Base-by-base conservation (phyloP, 2,113 vertebrate species). In the Monopterus albus region DNA sequence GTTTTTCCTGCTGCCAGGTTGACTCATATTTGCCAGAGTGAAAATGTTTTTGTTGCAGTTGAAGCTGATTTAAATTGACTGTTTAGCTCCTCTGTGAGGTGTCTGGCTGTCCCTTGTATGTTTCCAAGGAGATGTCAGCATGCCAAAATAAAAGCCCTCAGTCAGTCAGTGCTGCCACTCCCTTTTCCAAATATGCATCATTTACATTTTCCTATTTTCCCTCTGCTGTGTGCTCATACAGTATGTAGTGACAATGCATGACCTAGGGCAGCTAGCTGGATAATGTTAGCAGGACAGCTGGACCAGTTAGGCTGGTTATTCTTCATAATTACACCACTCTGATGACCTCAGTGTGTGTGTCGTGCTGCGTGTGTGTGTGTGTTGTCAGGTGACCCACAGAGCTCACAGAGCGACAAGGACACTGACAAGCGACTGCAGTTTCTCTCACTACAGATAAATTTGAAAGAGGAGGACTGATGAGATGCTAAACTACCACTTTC, bases 201-300 rank as follows among this genome's bases (percentile, higher is more conserved):
- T 62, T 71, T 66, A 58, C 15, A 47, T 71, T 53, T 64, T 60
- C 50, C 51, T 14, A 31, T 31, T 7, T 33, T 57, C 55, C 49
- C 61, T 67, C 69, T 40, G 67, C 75, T 78, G 55, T 75, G 75
- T 59, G 53, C 60, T 87, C 57, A 39, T 47, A n/a, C n/a, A n/a
- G n/a, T n/a, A 77, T 76, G 85, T 40, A 38, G 31, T 6, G 43
- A 42, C 49, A 46, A 23, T 25, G 50, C 42, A 13, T 26, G 29
- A 73, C 63, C 18, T 33, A 28, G 29, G 62, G 29, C 20, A 49
- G 33, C 25, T 49, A 68, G 28, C 39, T 71, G 78, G 75, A 79
- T 50, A 68, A 75, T 80, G 75, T 72, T 50, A 39, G 39, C n/a
- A 10, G 72, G 64, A 72, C 86, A 89, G 79, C 82, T 88, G 89